Percentiles rank a stretch among this genome's conserved stretches.
Conservation (phyloP, 2,888 invertebrate species). For the Meliscaeva auricollis region DNA sequence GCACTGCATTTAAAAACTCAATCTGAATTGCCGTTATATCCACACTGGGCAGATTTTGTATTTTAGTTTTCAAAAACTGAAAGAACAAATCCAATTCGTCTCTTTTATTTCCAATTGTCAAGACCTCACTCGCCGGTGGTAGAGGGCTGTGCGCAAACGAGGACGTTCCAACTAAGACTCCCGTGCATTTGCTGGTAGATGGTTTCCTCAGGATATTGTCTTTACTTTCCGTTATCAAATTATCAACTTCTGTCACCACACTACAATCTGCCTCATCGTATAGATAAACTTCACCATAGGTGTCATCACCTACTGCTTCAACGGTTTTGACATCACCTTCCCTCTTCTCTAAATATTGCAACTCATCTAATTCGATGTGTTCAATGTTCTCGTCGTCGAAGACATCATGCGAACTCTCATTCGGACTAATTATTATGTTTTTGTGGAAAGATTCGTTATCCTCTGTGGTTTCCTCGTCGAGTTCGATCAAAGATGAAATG, state of each 20-base stretch:
- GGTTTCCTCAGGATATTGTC: neutral
- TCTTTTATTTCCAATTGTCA: slow-evolving; percentile 30
- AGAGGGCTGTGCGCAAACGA: neutral
- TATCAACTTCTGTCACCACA: slow-evolving; percentile 72
- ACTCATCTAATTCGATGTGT: slow-evolving; percentile 77
- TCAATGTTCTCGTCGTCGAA: slow-evolving; percentile 82
- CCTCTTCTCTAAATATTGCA: slow-evolving; percentile 77
- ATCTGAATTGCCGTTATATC: slow-evolving; percentile 82
- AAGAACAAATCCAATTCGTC: slow-evolving; percentile 83
- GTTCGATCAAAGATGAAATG: slow-evolving; percentile 4
- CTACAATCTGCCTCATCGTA: slow-evolving; percentile 81
- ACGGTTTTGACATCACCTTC: slow-evolving; percentile 78
- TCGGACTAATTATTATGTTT: slow-evolving; percentile 78
- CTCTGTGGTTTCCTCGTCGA: slow-evolving; percentile 8
- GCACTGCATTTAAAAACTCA: slow-evolving; percentile 82
- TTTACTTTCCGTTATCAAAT: neutral
- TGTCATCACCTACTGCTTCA: slow-evolving; percentile 75
- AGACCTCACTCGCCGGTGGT: neutral
- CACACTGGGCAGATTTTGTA: slow-evolving; percentile 80
- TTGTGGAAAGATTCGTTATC: slow-evolving; percentile 44
- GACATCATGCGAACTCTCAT: slow-evolving; percentile 78
- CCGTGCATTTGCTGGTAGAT: neutral
- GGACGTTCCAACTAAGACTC: neutral
- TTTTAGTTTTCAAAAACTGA: slow-evolving; percentile 82
- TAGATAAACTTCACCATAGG: slow-evolving; percentile 81